Evolutionary conservation across 2,113 vertebrate genomes (phyloP), one percentile per base, ranked within the genome.

Genomic region (Cochlearius cochlearius): DNA sequence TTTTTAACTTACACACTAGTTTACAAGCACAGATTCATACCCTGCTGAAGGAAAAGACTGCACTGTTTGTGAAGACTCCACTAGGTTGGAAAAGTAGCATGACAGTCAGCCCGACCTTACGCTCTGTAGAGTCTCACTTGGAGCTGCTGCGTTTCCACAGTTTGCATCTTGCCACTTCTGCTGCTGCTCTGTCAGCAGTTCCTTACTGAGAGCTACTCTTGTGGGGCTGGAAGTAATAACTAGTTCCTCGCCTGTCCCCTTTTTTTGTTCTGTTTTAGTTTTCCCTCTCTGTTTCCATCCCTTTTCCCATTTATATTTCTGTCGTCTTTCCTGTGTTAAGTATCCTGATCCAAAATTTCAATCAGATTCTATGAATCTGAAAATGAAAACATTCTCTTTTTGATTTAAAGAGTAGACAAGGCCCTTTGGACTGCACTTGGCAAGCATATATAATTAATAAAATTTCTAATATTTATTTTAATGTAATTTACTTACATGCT

Each of bases 381-480:
- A 82, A 85, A 63, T 39, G 15, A 64, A 90, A 81, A n/a, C 25
- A 45, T 63, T 71, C 23, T 88, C 10, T 76, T 88, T 82, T 81
- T 62, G 64, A 73, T 94, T 83, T 81, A 52, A 78, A 72, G 30
- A 96, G 52, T n/a, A 71, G 52, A 68, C 16, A 75, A 91, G 15
- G 69, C 73, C 89, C 64, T 95, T 96, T 52, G 26, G 77, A 90
- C 86, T 94, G 83, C 66, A 69, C 60, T 89, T 86, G 62, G 16
- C n/a, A 77, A 82, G 36, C 38, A 21, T 30, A 32, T 77, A 22
- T 58, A 72, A 84, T 76, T 49, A 67, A 63, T 56, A 59, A 50
- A 6, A 74, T 74, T 88, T 67, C 10, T 78, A 94, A 60, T 94
- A 94, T 86, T 96, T 96, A 84, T 83, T 95, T 94, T 74, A 72